Base-by-base conservation (phyloP, 2,888 invertebrate species). In the Pegoplata infirma region DNA sequence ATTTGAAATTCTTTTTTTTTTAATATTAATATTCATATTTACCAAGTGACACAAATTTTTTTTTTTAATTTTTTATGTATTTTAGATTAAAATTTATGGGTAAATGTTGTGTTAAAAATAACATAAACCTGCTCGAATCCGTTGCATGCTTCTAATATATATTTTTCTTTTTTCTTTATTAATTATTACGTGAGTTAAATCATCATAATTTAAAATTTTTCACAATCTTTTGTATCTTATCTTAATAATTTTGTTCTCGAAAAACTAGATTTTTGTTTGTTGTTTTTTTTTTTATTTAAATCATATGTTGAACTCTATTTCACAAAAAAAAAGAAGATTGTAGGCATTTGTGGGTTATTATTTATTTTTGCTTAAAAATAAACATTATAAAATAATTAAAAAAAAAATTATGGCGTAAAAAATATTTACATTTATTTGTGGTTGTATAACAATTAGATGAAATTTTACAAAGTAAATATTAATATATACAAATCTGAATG, bases 11-110 rank as follows among this genome's bases (percentile, higher is more conserved):
- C n/a, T n/a, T 25, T 25, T 25, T 40, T 40, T 36, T 12, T n/a
- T 81, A 81, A 82, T 82, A 82, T 82, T 80, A 82, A 82, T 81
- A 79, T 67, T 82, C 80, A 81, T 83, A 82, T 83, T 82, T 83
- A 82, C 82, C 76, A 80, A 81, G 81, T 83, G 83, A 82, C 82
- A 83, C 81, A 82, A 73, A 77, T 16, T 28, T 16, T 28, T 32
- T 47, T n/a, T n/a, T n/a, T n/a, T n/a, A n/a, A n/a, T n/a, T n/a
- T n/a, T n/a, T 28, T 53, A 53, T 32, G 55, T 49, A 55, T 53
- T 55, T 46, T 32, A 71, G 51, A 51, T 61, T 61, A 61, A 55
- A 64, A 46, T 67, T 67, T 68, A 72, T 72, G 56, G n/a, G 14
- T 44, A 77, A 72, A 67, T 32, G 61, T 67, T 77, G 72, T 72